Percentiles rank a stretch among this genome's conserved stretches.
These are phyloP conservation scores for Matsumurasca onukii DNA, from an alignment of 1,140 invertebrate species.

Conservation along the genomic window DNA sequence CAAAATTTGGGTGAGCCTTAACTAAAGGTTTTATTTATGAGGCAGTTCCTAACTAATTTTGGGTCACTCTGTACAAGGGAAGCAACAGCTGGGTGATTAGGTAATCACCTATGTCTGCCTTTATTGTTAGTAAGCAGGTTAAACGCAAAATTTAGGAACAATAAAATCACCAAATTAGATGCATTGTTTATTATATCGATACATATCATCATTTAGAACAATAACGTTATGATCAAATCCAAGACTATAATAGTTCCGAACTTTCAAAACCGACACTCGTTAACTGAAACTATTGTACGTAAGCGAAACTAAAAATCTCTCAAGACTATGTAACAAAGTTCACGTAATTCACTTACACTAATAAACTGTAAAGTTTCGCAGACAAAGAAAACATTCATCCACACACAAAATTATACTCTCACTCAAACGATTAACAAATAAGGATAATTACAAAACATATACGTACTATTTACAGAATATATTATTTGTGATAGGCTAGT, in stretches of 20 bases:
- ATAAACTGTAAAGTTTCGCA: neutral
- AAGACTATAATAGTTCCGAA: neutral
- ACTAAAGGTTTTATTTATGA: no score
- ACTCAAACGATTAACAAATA: constrained; percentile 3
- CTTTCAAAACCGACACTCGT: neutral
- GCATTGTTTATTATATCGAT: constrained; percentile 19
- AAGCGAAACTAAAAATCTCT: neutral
- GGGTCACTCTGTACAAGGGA: no score
- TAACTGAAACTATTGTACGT: neutral
- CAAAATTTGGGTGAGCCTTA: no score
- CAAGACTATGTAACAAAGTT: neutral
- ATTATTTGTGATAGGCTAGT: constrained; percentile 12
- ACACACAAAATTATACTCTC: neutral
- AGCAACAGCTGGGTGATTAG: no score
- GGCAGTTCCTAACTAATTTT: no score
- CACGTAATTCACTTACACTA: constrained; percentile 3
- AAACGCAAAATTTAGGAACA: no score
- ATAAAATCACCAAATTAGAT: no score
- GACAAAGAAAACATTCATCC: neutral
- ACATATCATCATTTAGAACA: constrained; percentile 17
- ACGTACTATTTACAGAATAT: constrained; percentile 16
- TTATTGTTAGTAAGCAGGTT: no score
- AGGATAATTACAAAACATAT: constrained; percentile 16
- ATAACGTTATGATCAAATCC: constrained; percentile 1
- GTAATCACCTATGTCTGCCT: no score